Base-by-base conservation (phyloP, 1,140 invertebrate species). In the Drosophila sproati region DNA sequence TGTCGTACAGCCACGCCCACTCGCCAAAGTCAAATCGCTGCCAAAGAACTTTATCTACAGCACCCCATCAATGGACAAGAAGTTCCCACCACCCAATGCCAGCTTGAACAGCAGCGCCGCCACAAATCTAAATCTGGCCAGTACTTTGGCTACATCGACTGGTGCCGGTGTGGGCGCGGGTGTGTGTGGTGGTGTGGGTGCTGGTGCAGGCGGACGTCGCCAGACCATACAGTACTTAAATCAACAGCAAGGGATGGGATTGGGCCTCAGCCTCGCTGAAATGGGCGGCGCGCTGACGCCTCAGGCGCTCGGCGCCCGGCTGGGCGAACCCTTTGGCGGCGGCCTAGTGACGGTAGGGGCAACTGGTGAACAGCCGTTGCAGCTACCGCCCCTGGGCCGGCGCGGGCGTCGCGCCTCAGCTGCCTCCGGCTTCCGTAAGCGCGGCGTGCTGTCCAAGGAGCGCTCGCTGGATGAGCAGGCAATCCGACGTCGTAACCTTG, bases 41-140 rank as follows among this genome's bases (percentile, higher is more conserved):
- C 94, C 94, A 10, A 94, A 94, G 43, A 94, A 95, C 82, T 95
- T 95, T 72, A 94, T 94, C 29, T 95, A 90, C 67, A 93, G 81
- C 47, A 91, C 87, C 1, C 92, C 86, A 0, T 88, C 82, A 41
- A 64, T 91, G 60, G 92, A 90, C 39, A 93, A 93, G 50, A 92
- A 91, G 56, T 91, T 89, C n/a, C 75, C 77, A 1, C 73, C 50
- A 63, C 54, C 34, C 20, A 20, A 20, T 20, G 59, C 70, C n/a
- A 82, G 76, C 20, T 62, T 77, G 10, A 56, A 63, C 20, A 68
- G 69, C 61, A 78, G 79, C 20, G 61, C 59, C 29, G 78, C 78
- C 55, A 80, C 59, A 10, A 79, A 74, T 57, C 63, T 79, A 0
- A 75, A 63, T 2, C 71, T 59, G 32, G 20, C 20, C 20, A 20